phyloP scores from a whole-genome alignment of 92 coral and sea anemone genomes.

The Bergia sp. region DNA sequence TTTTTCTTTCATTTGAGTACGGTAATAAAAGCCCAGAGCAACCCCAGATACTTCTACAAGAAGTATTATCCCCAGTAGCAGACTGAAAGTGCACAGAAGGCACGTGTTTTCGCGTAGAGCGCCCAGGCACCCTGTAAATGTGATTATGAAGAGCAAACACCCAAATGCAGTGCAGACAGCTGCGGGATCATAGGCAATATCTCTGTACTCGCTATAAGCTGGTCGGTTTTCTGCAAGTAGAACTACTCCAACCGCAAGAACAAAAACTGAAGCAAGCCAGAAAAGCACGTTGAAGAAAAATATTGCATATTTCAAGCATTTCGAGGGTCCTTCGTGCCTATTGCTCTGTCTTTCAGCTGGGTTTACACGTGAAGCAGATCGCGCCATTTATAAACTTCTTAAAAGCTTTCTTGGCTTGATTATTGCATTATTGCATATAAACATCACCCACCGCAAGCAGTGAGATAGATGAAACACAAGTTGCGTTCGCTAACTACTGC shows the following conservation, averaged over 20 bases:
- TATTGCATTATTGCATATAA: not conserved
- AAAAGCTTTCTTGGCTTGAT: not conserved
- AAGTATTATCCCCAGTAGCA: slow-evolving; percentile 46
- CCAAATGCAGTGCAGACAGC: slow-evolving; percentile 66
- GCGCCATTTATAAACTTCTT: slow-evolving; percentile 5
- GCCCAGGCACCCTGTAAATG: slow-evolving; percentile 76
- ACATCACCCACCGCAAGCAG: not conserved
- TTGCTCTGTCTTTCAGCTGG: not conserved
- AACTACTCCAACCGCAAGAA: slow-evolving; percentile 62
- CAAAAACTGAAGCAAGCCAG: slow-evolving; percentile 65
- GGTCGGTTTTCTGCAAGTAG: slow-evolving; percentile 62
- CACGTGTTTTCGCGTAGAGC: slow-evolving; percentile 74
- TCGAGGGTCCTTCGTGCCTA: slow-evolving; percentile 52
- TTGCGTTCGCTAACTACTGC: not conserved
- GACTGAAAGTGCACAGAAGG: slow-evolving; percentile 56
- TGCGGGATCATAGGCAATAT: slow-evolving; percentile 67
- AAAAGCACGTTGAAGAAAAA: slow-evolving; percentile 68
- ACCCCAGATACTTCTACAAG: slow-evolving; percentile 56
- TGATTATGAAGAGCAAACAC: slow-evolving; percentile 57
- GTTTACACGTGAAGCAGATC: not conserved
- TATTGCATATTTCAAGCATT: slow-evolving; percentile 58
- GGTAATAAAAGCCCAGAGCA: slow-evolving; percentile 56
- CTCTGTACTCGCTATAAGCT: slow-evolving; percentile 55
- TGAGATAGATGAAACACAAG: not conserved
- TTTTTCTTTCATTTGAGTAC: slow-evolving; percentile 50